Evolutionary conservation across 2,888 invertebrate species (phyloP).

Genomic region (Crematogaster levior): DNA sequence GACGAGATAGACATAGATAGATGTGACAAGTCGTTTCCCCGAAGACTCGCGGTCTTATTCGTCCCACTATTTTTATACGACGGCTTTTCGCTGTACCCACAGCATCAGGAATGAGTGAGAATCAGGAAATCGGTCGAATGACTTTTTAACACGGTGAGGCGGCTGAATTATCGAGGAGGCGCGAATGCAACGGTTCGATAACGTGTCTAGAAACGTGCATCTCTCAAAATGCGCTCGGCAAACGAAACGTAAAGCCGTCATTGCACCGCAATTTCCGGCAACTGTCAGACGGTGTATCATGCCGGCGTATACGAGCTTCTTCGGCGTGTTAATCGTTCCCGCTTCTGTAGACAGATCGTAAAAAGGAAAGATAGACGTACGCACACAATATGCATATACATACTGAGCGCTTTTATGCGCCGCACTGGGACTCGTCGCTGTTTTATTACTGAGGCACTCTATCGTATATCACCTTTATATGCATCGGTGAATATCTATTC

Average conservation of each 20-base stretch:
- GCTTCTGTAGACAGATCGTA: slow-evolving; percentile 27
- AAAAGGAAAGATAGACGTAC: slow-evolving; percentile 6
- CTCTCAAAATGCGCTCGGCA: slow-evolving; percentile 22
- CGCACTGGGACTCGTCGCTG: slow-evolving; percentile 21
- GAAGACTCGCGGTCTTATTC: slow-evolving; percentile 46
- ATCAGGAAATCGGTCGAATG: slow-evolving; percentile 62
- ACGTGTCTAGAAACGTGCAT: neutral
- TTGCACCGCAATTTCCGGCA: slow-evolving; percentile 38
- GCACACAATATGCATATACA: neutral
- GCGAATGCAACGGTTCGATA: slow-evolving; percentile 23
- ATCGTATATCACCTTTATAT: slow-evolving; percentile 52
- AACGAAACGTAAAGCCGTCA: slow-evolving; percentile 47
- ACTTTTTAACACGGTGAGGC: slow-evolving; percentile 50
- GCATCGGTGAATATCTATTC: slow-evolving; percentile 40
- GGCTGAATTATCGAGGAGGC: slow-evolving; percentile 18
- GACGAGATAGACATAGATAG: slow-evolving; percentile 27
- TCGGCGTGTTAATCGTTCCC: slow-evolving; percentile 43
- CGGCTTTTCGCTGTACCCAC: slow-evolving; percentile 65
- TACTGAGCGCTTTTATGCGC: slow-evolving; percentile 29
- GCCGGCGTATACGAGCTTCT: slow-evolving; percentile 4
- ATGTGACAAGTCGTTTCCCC: slow-evolving; percentile 48
- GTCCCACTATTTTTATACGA: slow-evolving; percentile 67
- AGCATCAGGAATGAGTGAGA: slow-evolving; percentile 60
- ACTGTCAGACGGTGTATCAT: slow-evolving; percentile 30
- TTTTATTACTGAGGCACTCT: slow-evolving; percentile 44